Percentiles rank a stretch among this genome's conserved stretches.
Conservation (phyloP, 2,113 vertebrate species). For the Tragelaphus strepsiceros region DNA sequence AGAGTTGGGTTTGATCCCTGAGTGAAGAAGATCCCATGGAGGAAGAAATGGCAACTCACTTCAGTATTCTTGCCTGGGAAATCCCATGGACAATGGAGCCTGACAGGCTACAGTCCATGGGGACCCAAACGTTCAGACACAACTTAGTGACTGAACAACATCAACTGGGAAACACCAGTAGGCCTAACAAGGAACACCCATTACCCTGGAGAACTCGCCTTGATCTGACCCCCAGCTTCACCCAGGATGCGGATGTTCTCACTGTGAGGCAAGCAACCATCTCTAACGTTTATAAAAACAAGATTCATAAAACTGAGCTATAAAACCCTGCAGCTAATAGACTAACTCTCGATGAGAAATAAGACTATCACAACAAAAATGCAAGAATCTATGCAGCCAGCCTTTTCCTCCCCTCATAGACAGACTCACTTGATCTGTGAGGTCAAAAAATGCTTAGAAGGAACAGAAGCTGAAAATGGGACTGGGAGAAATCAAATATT, state of each 20-base stretch:
- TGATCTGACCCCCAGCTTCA: neutral
- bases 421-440: neutral
- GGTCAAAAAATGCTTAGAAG: neutral
- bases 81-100: neutral
- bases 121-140: neutral
- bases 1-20: neutral
- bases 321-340: neutral
- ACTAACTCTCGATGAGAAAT: neutral
- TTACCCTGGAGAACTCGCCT: neutral
- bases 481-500: neutral
- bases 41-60: neutral
- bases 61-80: neutral
- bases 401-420: neutral
- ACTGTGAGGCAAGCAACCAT: neutral
- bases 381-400: neutral
- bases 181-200: accelerated
- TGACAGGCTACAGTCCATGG: neutral
- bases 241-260: neutral
- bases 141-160: neutral
- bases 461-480: neutral
- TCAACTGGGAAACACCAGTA: neutral
- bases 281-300: neutral
- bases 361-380: neutral
- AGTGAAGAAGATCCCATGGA: neutral
- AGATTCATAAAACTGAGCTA: neutral